Evolutionary conservation across 2,113 vertebrate genomes (phyloP).

Genomic region (Leucoraja erinaceus): DNA sequence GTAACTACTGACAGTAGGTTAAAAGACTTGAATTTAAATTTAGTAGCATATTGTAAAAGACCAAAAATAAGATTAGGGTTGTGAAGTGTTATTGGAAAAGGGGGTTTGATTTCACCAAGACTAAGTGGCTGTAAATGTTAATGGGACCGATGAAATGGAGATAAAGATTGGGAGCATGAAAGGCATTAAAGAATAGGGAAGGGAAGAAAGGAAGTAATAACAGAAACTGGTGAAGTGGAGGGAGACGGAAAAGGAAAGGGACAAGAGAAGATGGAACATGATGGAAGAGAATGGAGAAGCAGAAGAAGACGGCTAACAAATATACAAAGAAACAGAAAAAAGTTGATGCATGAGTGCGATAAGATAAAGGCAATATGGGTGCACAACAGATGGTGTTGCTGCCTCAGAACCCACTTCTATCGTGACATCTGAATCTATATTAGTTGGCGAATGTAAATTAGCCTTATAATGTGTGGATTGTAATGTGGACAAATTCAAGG

Average conservation of each 20-base stretch:
- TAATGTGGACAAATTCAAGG: too few species aligned
- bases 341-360: not conserved
- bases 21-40: not conserved
- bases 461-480: too few species aligned
- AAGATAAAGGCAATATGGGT: not conserved
- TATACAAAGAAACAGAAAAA: not conserved
- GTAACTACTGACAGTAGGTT: not conserved
- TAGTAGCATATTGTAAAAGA: not conserved
- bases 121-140: not conserved
- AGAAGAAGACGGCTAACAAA: not conserved
- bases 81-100: not conserved
- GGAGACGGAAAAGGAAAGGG: not conserved
- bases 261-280: not conserved
- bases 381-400: too few species aligned
- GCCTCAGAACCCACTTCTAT: too few species aligned
- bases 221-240: too few species aligned
- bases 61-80: not conserved
- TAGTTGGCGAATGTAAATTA: too few species aligned
- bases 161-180: not conserved
- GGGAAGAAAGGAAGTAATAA: not conserved
- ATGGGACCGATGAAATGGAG: not conserved
- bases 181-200: not conserved
- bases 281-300: not conserved
- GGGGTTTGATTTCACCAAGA: not conserved
- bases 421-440: too few species aligned